Base-by-base conservation (phyloP, 2,113 vertebrate genomes). In the Silurus glanis region DNA sequence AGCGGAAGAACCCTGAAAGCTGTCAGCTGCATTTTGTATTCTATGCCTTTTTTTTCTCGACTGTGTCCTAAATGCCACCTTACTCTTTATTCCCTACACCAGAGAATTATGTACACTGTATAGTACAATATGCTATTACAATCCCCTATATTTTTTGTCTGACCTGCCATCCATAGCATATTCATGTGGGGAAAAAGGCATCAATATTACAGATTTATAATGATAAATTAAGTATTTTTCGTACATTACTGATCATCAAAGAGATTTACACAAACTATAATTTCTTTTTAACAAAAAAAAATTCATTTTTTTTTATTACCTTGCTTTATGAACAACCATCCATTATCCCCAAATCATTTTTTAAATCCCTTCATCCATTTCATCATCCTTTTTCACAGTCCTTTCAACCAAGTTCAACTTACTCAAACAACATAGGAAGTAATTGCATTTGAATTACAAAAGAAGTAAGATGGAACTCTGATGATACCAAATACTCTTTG, bases 341-440 rank as follows among this genome's bases (percentile, higher is more conserved):
- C 45, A 16, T 47, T 23, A 23, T 37, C 69, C 17, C 4, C 69
- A 72, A n/a, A 75, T n/a, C 49, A 75, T 47, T 51, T 12, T 10
- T 51, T 6, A 53, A 69, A 49, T 59, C 59, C 21, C 21, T 19
- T 23, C 61, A 23, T 83, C 83, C 61, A 7, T n/a, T n/a, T 55
- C 37, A 37, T 37, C 37, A 37, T 37, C 37, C 37, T 10, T 80
- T 69, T 84, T 25, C 62, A 2, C 74, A 47, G 76, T 51, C 83
- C 71, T 51, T 19, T 62, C 79, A 53, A 21, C 45, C 23, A 67
- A 75, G 61, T 49, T 9, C n/a, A 55, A 25, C 69, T 81, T 72
- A 21, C 49, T 28, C 61, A 5, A 85, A 89, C 90, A 91, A 83
- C 87, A 92, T 90, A 93, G 90, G 92, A 91, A 89, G 92, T 86